phyloP scores from a whole-genome alignment of 2,888 invertebrate genomes.

The Epsilonema sp. region DNA sequence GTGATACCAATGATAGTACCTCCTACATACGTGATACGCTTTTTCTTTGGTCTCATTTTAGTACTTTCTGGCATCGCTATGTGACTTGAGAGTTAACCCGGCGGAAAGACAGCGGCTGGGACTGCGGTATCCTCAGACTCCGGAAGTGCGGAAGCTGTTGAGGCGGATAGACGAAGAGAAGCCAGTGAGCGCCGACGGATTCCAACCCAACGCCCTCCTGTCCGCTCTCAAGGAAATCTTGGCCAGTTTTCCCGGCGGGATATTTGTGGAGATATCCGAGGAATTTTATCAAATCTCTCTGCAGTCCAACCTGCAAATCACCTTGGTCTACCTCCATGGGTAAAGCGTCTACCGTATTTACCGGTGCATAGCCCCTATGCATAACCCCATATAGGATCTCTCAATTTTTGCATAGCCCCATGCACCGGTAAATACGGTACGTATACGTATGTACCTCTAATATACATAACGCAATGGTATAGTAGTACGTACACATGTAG shows the following conservation, averaged over 20 bases:
- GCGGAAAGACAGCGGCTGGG: conserved; percentile 10
- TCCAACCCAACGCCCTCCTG: conserved; percentile 8
- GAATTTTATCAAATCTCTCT: conserved; percentile 11
- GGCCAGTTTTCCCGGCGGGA: conserved; percentile 12
- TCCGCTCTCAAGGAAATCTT: conserved; percentile 11
- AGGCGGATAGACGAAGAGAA: not conserved
- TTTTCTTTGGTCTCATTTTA: too few species aligned
- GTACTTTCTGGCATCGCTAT: conserved; percentile 12
- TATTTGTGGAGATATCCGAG: conserved; percentile 11
- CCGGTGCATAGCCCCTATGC: too few species aligned
- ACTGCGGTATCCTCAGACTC: conserved; percentile 11
- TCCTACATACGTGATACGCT: too few species aligned
- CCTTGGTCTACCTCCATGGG: conserved; percentile 11
- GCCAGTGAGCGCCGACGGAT: not conserved
- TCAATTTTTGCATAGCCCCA: too few species aligned
- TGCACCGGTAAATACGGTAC: too few species aligned
- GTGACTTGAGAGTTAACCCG: conserved; percentile 9
- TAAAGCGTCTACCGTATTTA: too few species aligned
- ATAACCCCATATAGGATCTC: too few species aligned
- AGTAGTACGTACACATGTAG: too few species aligned
- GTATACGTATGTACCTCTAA: too few species aligned
- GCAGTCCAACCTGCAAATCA: conserved; percentile 9
- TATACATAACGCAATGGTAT: too few species aligned
- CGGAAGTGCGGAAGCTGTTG: conserved; percentile 6
- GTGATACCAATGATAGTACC: too few species aligned